Evolutionary conservation across 2,797 vertebrate species (phyloP).

Genomic region (Psittacula echo): DNA sequence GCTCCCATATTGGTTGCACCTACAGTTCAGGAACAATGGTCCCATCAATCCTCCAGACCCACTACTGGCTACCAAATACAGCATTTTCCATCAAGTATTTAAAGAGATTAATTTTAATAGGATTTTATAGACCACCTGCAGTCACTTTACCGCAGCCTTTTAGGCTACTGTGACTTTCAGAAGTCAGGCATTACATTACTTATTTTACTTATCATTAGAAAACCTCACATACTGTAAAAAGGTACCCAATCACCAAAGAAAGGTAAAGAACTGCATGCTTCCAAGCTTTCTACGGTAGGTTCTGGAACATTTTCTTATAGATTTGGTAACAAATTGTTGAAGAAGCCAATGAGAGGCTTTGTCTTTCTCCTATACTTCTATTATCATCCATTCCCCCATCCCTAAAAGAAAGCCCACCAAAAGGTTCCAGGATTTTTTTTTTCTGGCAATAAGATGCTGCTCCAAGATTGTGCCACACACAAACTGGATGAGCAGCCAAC

Average conservation of each 20-base stretch:
- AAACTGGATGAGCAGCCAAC: conserved; percentile 69
- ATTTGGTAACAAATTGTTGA: neutral
- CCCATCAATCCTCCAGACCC: neutral
- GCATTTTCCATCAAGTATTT: neutral
- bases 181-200: neutral
- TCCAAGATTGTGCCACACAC: conserved; percentile 51
- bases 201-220: neutral
- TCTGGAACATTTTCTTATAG: neutral
- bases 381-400: neutral
- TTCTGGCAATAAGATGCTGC: conserved; percentile 33
- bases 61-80: neutral
- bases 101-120: neutral
- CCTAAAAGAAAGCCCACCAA: neutral
- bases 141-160: neutral
- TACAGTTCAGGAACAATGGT: neutral
- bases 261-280: neutral
- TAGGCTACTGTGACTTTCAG: neutral
- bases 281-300: neutral
- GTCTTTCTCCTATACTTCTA: neutral
- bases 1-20: neutral
- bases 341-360: neutral
- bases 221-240: neutral
- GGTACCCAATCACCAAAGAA: neutral
- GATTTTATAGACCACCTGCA: neutral
- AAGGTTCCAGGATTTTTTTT: neutral